phyloP scores from a whole-genome alignment of 2,888 invertebrate species.

The Heliconius hortense region DNA sequence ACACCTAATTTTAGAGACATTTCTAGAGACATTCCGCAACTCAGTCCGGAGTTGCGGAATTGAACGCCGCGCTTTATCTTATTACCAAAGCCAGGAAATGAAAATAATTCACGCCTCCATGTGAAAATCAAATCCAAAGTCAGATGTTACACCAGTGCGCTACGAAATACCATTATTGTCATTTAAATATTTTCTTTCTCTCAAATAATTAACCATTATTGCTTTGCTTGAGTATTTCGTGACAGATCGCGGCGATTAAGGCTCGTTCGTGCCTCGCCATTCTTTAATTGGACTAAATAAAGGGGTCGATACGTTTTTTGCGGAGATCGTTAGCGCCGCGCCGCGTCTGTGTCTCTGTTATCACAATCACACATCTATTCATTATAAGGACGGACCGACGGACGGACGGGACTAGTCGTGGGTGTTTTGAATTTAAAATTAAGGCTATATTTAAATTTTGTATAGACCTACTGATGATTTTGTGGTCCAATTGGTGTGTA shows the following conservation, averaged over 20 bases:
- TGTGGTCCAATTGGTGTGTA: not conserved
- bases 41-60: too few species aligned
- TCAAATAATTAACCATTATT: conserved; percentile 37
- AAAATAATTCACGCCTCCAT: too few species aligned
- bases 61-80: too few species aligned
- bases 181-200: conserved; percentile 14
- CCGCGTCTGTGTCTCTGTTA: conserved; percentile 13
- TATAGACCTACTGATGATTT: not conserved
- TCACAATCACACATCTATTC: conserved; percentile 33
- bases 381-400: conserved; percentile 12
- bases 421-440: not conserved
- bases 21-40: too few species aligned
- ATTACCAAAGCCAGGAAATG: too few species aligned
- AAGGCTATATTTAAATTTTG: not conserved
- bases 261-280: conserved; percentile 63
- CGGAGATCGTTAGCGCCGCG: conserved; percentile 56
- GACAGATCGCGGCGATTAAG: conserved; percentile 61
- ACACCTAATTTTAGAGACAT: too few species aligned
- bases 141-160: too few species aligned
- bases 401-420: conserved; percentile 9
- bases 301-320: conserved; percentile 39
- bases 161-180: not conserved
- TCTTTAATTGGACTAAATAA: conserved; percentile 70
- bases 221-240: conserved; percentile 43
- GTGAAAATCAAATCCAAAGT: too few species aligned